Conservation (phyloP, 2,888 invertebrate species). For the Incurvaria masculella region DNA sequence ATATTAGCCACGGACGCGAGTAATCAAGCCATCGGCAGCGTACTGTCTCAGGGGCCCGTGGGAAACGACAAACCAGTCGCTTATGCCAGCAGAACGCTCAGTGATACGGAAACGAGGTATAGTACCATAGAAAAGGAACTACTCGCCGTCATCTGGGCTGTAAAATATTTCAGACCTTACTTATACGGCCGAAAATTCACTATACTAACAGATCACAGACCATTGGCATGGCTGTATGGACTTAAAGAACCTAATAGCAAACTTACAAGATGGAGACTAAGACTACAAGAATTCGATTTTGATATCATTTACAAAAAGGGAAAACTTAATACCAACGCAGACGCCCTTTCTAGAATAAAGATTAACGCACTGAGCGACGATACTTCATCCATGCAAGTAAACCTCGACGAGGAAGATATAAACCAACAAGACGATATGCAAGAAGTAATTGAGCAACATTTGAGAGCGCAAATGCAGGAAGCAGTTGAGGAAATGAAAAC, state of each 20-base stretch:
- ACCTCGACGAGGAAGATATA: background rate
- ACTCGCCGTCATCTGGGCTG: slow-evolving; percentile 17
- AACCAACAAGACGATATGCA: no score
- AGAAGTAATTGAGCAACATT: no score
- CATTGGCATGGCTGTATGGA: slow-evolving; percentile 18
- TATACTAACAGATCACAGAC: slow-evolving; percentile 21
- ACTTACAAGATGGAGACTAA: slow-evolving; percentile 23
- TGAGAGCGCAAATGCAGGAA: no score
- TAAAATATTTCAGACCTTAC: slow-evolving; percentile 21
- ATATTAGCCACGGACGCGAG: slow-evolving; percentile 21
- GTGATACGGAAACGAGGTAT: slow-evolving; percentile 15
- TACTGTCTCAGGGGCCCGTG: slow-evolving; percentile 20
- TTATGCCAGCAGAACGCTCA: slow-evolving; percentile 16
- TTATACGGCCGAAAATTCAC: slow-evolving; percentile 20
- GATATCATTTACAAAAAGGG: slow-evolving; percentile 21
- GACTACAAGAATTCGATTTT: slow-evolving; percentile 23
- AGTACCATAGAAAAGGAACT: slow-evolving; percentile 20
- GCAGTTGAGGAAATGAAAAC: no score
- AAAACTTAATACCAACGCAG: slow-evolving; percentile 20
- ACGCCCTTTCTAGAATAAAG: slow-evolving; percentile 15
- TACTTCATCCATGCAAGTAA: background rate
- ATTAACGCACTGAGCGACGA: slow-evolving; percentile 6
- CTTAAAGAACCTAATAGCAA: slow-evolving; percentile 21
- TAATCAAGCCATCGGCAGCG: slow-evolving; percentile 19
- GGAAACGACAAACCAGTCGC: slow-evolving; percentile 19